Base-by-base conservation (phyloP, 23 tunicate genomes). In the Styela clava region DNA sequence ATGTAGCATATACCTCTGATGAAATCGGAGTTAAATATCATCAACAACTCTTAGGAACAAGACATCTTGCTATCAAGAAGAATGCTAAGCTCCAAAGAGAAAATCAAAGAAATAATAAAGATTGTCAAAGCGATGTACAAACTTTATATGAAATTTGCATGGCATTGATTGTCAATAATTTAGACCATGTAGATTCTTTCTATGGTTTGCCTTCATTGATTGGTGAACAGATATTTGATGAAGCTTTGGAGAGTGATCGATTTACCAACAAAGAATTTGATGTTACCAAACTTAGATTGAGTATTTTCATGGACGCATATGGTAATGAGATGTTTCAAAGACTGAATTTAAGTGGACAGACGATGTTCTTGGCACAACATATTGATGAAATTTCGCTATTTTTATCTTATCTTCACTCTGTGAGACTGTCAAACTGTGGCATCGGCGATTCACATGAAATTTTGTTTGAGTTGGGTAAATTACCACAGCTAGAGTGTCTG, bases 361-460 rank as follows among this genome's bases (percentile, higher is more conserved):
- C 16, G 24, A 67, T 25, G 71, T 67, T 67, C 31, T 67, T 67
- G 31, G 71, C 71, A 18, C 31, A 29, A 18, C 22, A 67, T 67
- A 27, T 67, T 1, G 71, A 67, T 29, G 31, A 67, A 24, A 22
- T 67, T 25, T 67, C 71, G 16, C 30, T 67, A 18, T 67, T 67
- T 67, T 29, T 67, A 1, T 24, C 71, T 1, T 67, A 67, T 67
- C 71, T 67, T 0, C 30, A 27, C 0, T 25, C n/a, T 25, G 31
- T 67, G 16, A 27, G 31, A 24, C 24, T 67, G 31, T 1, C 71
- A 29, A 27, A 29, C 31, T 67, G 71, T 67, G 31, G 31, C 31
- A 67, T 67, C 24, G 71, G 71, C 16, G 71, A 67, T 67, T 16
- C 16, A 18, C 71, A 67, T 29, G 71, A 67, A 67, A 67, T 67